Base-by-base conservation (phyloP, 2,797 vertebrate genomes). In the Platalea minor region DNA sequence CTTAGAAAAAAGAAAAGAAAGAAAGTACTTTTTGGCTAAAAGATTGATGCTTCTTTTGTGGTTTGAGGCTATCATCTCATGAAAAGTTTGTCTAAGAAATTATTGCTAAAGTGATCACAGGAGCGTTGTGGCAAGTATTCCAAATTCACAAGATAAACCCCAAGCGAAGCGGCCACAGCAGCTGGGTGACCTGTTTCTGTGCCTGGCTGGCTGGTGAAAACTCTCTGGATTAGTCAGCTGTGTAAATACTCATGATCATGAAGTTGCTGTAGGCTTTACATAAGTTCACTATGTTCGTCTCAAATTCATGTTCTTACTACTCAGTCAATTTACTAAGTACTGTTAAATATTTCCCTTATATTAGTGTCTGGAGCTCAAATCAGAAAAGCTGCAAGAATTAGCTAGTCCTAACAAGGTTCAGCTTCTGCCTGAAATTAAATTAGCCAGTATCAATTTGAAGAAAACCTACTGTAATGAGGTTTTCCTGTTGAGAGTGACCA, bases 81-180 rank as follows among this genome's bases (percentile, higher is more conserved):
- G 33, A 73, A 56, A 7, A 41, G 16, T 53, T 82, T 43, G 33
- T 69, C 46, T 59, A 41, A 46, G 33, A 57, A 89, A 48, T 61
- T 39, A 28, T 43, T 76, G n/a, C n/a, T 56, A 2, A 57, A 37
- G 53, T 25, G 53, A 37, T 65, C 68, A 41, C 13, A 50, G n/a
- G 61, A 61, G 50, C 14, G 25, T 23, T 48, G 48, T 39, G 77
- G 39, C 46, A 79, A 61, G 25, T 54, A 37, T 68, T 82, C 29
- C 37, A 50, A 8, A 19, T 61, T 64, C 45, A 15, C 43, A 37
- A 57, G n/a, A 20, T 31, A 67, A 89, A 35, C 12, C 9, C 9
- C 0, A 0, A 88, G 65, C 0, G 0, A 72, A 43, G 11, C 4
- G 13, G 70, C 20, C 39, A 31, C 67, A 85, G 70, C 46, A 57